Percentiles rank a stretch among this genome's conserved stretches.
These are phyloP conservation scores for Globodera rostochiensis DNA, from an alignment of 1,140 invertebrate species.

Conservation along the genomic window DNA sequence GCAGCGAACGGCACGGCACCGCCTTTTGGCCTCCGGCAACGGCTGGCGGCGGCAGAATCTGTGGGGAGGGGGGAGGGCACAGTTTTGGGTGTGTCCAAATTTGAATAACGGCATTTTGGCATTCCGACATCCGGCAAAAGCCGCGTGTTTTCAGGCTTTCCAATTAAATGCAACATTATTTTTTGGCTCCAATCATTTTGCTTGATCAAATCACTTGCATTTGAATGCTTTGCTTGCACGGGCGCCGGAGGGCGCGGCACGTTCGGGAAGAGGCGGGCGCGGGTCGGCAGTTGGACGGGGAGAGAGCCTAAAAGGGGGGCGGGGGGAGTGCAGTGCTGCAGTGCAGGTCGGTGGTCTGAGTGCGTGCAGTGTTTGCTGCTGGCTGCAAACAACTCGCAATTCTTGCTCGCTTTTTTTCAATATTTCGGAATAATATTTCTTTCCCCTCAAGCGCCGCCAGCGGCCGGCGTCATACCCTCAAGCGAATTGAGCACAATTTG, in stretches of 20 bases:
- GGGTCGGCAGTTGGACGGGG: not conserved
- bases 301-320: not conserved
- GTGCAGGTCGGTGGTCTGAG: too few species aligned
- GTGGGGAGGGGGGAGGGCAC: too few species aligned
- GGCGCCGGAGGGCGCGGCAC: not conserved
- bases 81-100: not conserved
- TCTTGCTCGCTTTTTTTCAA: too few species aligned
- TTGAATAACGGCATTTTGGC: too few species aligned
- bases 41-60: not conserved
- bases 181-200: not conserved
- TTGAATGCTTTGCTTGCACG: not conserved
- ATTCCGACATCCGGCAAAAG: too few species aligned
- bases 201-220: not conserved
- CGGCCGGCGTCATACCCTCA: not conserved
- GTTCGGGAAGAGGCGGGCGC: not conserved
- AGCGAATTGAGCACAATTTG: conserved; percentile 10
- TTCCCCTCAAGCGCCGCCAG: too few species aligned
- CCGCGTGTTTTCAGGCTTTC: too few species aligned
- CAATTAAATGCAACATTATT: too few species aligned
- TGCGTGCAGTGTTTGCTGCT: too few species aligned
- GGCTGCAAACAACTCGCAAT: too few species aligned
- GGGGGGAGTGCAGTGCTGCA: too few species aligned
- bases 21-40: not conserved
- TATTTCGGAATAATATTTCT: too few species aligned
- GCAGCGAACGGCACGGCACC: conserved; percentile 3